phyloP scores from a whole-genome alignment of 1,140 invertebrate species.

The Drosophila nigromelanica region DNA sequence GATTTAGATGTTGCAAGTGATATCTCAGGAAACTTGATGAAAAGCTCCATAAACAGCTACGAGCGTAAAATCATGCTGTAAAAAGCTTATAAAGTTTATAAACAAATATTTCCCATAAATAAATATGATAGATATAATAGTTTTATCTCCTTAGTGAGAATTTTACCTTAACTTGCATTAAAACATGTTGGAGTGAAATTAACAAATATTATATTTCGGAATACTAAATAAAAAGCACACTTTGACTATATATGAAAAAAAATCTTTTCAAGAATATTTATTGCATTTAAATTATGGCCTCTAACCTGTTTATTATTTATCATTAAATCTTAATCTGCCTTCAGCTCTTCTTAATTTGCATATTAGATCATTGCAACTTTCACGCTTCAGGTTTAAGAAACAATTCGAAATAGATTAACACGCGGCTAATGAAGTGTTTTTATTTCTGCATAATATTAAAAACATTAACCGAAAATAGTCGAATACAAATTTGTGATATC shows the following conservation, averaged over 20 bases:
- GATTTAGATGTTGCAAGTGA: not conserved
- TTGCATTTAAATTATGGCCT: not conserved
- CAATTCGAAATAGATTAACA: constrained; percentile 58
- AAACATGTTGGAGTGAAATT: too few species aligned
- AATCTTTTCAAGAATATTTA: too few species aligned
- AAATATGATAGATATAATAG: too few species aligned
- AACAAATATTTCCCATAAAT: too few species aligned
- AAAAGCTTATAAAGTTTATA: too few species aligned
- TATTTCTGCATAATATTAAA: constrained; percentile 62
- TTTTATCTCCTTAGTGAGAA: too few species aligned
- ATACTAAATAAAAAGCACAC: not conserved
- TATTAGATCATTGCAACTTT: constrained; percentile 57
- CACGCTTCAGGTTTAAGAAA: constrained; percentile 46
- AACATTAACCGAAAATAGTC: constrained; percentile 42
- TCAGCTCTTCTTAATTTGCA: constrained; percentile 5
- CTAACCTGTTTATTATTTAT: not conserved
- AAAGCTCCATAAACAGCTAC: too few species aligned
- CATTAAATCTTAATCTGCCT: not conserved
- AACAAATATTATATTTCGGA: too few species aligned
- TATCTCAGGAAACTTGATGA: not conserved
- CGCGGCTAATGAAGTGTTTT: constrained; percentile 74
- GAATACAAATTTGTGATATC: constrained; percentile 54
- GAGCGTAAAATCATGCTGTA: too few species aligned
- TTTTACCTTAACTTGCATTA: too few species aligned
- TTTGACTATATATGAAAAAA: not conserved